These are phyloP conservation scores for Autographa pulchrina DNA, from an alignment of 2,888 invertebrate genomes.

Conservation along the genomic window DNA sequence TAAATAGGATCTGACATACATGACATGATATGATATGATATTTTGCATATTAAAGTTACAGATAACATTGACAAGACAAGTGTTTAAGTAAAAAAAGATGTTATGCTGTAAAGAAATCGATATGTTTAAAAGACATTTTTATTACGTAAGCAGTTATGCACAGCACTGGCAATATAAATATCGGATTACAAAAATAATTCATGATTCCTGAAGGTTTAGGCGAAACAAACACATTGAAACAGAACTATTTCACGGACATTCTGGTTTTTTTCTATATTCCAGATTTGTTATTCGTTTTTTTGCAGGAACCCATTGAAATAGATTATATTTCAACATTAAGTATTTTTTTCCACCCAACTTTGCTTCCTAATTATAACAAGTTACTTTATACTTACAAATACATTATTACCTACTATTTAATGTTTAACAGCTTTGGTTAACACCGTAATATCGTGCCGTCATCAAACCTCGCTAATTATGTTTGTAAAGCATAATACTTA, in stretches of 20 bases:
- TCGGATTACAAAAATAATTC: not conserved
- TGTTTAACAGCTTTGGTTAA: not conserved
- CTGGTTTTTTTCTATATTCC: no score
- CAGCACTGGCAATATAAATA: not conserved
- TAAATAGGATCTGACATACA: no score
- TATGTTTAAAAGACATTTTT: not conserved
- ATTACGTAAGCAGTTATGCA: not conserved
- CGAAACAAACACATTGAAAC: no score
- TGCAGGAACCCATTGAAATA: no score
- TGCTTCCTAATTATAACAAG: not conserved
- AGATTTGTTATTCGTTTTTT: no score
- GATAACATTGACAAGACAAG: not conserved
- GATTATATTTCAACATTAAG: not conserved
- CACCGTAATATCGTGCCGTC: not conserved
- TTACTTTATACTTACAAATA: not conserved
- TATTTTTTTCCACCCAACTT: not conserved
- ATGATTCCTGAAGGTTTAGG: not conserved
- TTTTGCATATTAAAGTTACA: not conserved
- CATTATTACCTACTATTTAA: not conserved
- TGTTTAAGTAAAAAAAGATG: no score
- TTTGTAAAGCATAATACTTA: conserved; percentile 5
- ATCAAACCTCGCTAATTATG: not conserved
- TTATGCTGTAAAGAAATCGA: not conserved
- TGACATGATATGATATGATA: no score
- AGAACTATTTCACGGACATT: no score